Conservation (phyloP, 2,797 vertebrate genomes). For the Lophotriccus pileatus region DNA sequence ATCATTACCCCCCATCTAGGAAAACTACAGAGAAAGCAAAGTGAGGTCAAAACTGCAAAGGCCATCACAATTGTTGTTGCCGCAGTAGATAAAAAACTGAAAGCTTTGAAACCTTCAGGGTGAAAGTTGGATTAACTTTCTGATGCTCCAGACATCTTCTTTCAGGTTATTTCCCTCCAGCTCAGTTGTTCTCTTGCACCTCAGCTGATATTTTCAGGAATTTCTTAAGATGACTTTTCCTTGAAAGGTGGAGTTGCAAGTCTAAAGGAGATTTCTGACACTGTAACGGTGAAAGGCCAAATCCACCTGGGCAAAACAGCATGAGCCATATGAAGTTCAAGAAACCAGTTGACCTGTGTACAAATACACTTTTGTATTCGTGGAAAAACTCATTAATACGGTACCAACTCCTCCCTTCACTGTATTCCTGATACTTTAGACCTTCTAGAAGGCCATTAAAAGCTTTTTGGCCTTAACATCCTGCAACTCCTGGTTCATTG, state of each 20-base stretch:
- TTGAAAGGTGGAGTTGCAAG: neutral
- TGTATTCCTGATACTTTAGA: neutral
- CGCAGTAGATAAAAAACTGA: neutral
- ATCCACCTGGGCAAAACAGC: neutral
- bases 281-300: neutral
- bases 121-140: neutral
- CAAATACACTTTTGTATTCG: neutral
- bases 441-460: neutral
- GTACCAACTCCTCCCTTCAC: neutral
- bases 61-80: neutral
- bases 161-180: neutral
- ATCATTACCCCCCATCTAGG: neutral
- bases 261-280: neutral
- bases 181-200: neutral
- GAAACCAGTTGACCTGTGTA: neutral
- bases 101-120: conserved; percentile 1
- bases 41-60: neutral
- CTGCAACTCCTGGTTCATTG: neutral
- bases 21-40: neutral
- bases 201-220: neutral
- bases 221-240: neutral
- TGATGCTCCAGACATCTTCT: neutral
- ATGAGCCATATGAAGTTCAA: neutral
- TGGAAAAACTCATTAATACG: neutral
- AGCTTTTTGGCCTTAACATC: neutral